These are phyloP conservation scores for Nesidiocoris tenuis DNA, from an alignment of 2,888 invertebrate species.

Conservation along the genomic window DNA sequence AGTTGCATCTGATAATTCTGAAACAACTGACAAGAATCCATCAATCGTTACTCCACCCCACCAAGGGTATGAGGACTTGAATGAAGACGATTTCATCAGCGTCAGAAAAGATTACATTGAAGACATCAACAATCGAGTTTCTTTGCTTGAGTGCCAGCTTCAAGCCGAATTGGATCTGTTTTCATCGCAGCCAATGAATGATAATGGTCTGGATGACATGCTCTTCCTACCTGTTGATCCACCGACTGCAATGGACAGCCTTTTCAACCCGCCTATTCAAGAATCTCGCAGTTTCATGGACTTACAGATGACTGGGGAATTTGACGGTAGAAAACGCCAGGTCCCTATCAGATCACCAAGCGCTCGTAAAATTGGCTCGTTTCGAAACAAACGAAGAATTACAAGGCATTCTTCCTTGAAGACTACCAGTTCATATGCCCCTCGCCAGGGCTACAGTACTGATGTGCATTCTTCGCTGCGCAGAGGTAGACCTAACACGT, in stretches of 20 bases:
- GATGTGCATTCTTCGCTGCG: conserved; percentile 60
- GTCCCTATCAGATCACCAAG: conserved; percentile 76
- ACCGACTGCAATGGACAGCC: neutral
- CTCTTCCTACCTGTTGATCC: neutral
- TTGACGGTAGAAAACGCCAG: conserved; percentile 59
- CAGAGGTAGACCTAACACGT: conserved; percentile 59
- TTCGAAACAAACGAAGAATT: conserved; percentile 71
- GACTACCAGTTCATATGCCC: neutral
- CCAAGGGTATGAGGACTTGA: conserved; percentile 49
- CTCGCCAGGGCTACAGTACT: neutral
- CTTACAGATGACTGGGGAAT: neutral
- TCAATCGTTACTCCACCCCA: neutral
- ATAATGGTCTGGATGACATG: neutral
- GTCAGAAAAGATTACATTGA: conserved; percentile 75
- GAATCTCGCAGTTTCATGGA: conserved; percentile 1
- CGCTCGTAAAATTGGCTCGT: conserved; percentile 75
- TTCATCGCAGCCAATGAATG: neutral
- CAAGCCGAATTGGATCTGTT: conserved; percentile 63
- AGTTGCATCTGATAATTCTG: neutral
- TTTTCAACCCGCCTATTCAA: conserved; percentile 5
- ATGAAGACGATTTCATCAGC: conserved; percentile 65
- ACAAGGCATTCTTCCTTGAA: conserved; percentile 51
- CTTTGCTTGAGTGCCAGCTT: conserved; percentile 69
- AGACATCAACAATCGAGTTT: conserved; percentile 72
- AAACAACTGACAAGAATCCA: neutral